Conservation (phyloP, 2,797 vertebrate species). For the Gymnopithys bicolor region DNA sequence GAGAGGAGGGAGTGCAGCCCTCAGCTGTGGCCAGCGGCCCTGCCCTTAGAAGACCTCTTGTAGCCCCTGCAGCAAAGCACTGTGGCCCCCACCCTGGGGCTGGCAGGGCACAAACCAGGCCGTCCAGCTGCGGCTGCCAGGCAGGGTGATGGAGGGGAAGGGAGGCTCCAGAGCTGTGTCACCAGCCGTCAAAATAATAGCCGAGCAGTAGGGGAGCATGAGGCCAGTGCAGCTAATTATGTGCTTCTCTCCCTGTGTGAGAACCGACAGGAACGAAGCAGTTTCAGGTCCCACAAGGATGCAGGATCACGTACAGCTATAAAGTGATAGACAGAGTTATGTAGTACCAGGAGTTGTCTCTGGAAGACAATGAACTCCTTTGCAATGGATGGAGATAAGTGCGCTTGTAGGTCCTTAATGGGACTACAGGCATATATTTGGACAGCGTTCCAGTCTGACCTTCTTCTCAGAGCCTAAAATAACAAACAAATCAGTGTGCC, state of each 20-base stretch:
- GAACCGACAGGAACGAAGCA: accelerated
- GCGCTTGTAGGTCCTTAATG: neutral
- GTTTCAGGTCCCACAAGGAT: neutral
- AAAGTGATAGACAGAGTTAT: accelerated
- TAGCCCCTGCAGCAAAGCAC: accelerated
- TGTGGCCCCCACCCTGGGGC: neutral
- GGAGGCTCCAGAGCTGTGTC: neutral
- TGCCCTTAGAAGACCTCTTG: neutral
- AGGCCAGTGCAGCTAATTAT: neutral
- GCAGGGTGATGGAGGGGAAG: neutral
- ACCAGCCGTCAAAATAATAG: neutral
- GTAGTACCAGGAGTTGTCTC: neutral
- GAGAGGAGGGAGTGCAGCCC: neutral
- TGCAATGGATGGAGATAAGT: neutral
- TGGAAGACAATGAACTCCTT: neutral
- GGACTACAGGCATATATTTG: neutral
- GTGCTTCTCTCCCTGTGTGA: neutral
- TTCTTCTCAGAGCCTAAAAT: conserved; percentile 53
- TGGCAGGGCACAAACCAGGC: neutral
- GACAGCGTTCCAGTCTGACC: conserved; percentile 22
- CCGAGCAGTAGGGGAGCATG: neutral
- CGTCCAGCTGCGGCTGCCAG: neutral
- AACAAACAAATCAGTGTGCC: conserved; percentile 61
- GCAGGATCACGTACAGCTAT: accelerated
- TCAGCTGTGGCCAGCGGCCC: neutral